Evolutionary conservation across 2,888 invertebrate genomes (phyloP).

Genomic region (Sinhomidia bicolor): DNA sequence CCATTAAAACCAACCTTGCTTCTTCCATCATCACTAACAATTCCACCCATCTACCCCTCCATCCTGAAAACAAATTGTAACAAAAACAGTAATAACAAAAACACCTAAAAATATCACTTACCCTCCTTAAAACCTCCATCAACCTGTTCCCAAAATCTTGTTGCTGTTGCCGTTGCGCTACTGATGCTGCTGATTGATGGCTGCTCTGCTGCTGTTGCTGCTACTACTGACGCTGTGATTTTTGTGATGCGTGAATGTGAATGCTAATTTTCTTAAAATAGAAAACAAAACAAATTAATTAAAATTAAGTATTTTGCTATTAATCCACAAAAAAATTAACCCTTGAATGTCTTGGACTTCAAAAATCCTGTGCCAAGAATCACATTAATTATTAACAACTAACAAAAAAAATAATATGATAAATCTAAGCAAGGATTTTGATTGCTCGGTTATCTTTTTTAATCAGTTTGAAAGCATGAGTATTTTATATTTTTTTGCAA

Average conservation of each 20-base stretch:
- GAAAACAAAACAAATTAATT: no score
- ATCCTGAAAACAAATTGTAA: conserved; percentile 9
- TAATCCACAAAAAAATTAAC: neutral
- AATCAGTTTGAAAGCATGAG: conserved; percentile 19
- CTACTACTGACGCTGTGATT: neutral
- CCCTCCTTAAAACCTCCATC: neutral
- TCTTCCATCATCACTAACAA: conserved; percentile 27
- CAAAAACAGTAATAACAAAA: neutral
- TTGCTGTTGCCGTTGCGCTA: conserved; percentile 28
- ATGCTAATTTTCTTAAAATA: conserved; percentile 17
- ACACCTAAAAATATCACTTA: neutral
- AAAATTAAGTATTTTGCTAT: conserved; percentile 18
- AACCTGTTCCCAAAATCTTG: neutral
- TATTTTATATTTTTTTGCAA: conserved; percentile 30
- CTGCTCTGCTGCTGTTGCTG: conserved; percentile 41
- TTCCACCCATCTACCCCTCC: neutral
- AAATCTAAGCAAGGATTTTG: neutral
- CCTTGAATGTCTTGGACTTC: conserved; percentile 22
- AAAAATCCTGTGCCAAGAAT: conserved; percentile 30
- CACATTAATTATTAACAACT: neutral
- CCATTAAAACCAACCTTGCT: conserved; percentile 35
- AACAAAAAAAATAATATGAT: neutral
- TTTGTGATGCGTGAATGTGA: conserved; percentile 57
- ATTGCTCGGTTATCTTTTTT: neutral
- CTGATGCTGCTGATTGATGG: conserved; percentile 42